Conservation (phyloP, 2,797 vertebrate genomes). For the Alectoris magna region DNA sequence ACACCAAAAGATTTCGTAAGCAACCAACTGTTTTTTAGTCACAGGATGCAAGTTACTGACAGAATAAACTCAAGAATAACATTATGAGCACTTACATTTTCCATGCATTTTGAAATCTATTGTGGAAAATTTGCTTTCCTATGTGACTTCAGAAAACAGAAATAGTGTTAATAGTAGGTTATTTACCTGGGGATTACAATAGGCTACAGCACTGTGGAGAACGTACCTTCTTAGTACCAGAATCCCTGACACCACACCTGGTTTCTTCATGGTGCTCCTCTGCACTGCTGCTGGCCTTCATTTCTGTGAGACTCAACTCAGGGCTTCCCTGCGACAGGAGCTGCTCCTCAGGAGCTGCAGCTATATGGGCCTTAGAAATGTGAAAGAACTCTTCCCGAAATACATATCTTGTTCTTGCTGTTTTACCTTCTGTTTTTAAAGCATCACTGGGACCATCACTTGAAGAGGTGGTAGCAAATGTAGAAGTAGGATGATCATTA, state of each 20-base stretch:
- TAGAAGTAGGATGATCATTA: not conserved
- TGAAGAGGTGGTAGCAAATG: not conserved
- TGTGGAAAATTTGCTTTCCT: not conserved
- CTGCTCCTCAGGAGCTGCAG: constrained; percentile 1
- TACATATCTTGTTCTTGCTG: constrained; percentile 38
- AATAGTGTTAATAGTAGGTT: fast-evolving
- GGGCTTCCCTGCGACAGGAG: not conserved
- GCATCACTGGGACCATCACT: not conserved
- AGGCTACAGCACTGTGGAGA: not conserved
- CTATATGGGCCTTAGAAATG: constrained; percentile 76
- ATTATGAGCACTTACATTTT: not conserved
- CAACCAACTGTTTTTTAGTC: not conserved
- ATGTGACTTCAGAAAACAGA: not conserved
- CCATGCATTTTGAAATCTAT: not conserved
- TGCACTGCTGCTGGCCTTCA: not conserved
- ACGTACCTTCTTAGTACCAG: constrained; percentile 73
- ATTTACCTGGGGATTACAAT: not conserved
- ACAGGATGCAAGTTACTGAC: not conserved
- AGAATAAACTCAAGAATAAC: not conserved
- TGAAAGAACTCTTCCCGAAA: constrained; percentile 86
- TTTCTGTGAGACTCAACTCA: not conserved
- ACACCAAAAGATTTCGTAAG: not conserved
- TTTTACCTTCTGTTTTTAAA: not conserved
- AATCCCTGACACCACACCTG: not conserved
- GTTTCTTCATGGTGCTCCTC: not conserved